Percentiles rank a stretch among this genome's conserved stretches.
These are phyloP conservation scores for Drosophila mayri DNA, from an alignment of 1,140 invertebrate genomes.

Conservation along the genomic window DNA sequence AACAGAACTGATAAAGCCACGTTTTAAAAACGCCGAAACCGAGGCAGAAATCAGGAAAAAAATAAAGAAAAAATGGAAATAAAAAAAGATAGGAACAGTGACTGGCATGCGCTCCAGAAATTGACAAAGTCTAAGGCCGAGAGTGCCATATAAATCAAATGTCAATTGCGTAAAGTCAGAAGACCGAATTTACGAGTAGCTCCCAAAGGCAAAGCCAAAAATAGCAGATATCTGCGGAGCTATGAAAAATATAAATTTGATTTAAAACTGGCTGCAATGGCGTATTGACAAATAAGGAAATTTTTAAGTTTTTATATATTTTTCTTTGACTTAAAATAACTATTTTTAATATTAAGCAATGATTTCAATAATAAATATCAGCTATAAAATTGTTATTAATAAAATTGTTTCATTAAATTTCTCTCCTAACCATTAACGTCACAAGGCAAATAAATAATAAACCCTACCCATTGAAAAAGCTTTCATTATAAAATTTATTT, in stretches of 20 bases:
- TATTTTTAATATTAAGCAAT: neutral
- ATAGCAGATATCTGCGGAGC: constrained; percentile 19
- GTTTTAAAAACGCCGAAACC: constrained; percentile 38
- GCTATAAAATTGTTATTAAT: too few relatives aligned
- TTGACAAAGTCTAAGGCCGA: constrained; percentile 33
- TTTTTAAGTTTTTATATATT: neutral
- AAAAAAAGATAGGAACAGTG: constrained; percentile 23
- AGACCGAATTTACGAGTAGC: constrained; percentile 59
- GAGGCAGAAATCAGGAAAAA: neutral
- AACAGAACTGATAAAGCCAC: constrained; percentile 63
- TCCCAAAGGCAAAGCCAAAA: constrained; percentile 14
- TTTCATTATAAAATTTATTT: constrained; percentile 2
- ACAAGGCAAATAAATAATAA: neutral
- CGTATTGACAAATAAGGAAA: neutral
- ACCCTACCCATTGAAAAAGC: neutral
- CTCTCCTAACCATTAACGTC: neutral
- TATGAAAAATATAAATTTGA: constrained; percentile 13
- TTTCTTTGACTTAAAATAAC: neutral
- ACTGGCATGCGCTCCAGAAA: constrained; percentile 30
- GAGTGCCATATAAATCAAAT: constrained; percentile 62
- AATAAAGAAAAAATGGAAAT: neutral
- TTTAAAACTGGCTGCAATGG: neutral
- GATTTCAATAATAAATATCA: too few relatives aligned
- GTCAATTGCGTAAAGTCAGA: constrained; percentile 53
- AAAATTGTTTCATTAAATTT: neutral